Evolutionary conservation across 2,113 vertebrate genomes (phyloP).

Genomic region (Myotis brandtii): DNA sequence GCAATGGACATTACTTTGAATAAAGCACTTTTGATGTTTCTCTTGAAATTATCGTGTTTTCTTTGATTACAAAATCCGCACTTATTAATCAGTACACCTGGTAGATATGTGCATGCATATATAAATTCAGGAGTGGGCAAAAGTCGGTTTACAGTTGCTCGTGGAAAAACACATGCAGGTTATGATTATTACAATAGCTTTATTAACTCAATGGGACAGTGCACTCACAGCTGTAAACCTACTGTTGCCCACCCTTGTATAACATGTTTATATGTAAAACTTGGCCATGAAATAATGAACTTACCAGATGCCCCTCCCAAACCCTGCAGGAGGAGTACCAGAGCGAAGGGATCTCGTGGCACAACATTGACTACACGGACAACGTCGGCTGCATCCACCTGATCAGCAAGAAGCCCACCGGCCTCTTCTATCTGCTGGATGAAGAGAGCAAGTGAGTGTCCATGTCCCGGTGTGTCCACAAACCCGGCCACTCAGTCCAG

Average conservation of each 20-base stretch:
- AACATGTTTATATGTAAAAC: background rate
- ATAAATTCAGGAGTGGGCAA: background rate
- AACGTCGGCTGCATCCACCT: constrained; percentile 98
- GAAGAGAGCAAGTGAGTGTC: constrained; percentile 99
- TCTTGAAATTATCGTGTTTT: no score
- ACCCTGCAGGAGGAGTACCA: constrained; percentile 95
- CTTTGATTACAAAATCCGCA: no score
- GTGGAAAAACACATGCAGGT: background rate
- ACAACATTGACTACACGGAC: constrained; percentile 98
- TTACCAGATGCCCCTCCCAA: background rate
- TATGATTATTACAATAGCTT: background rate
- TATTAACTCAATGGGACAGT: background rate
- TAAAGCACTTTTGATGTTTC: no score
- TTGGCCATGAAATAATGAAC: background rate
- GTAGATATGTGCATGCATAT: fast-evolving
- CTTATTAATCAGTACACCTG: no score
- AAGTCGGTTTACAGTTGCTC: background rate
- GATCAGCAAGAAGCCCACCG: constrained; percentile 98
- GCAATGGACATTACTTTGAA: no score
- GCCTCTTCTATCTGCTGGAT: constrained; percentile 96
- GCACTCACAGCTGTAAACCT: background rate
- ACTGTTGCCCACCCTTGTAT: background rate
- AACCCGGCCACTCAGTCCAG: fast-evolving
- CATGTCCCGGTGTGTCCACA: fast-evolving
- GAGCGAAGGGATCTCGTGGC: constrained; percentile 97